A percentile compares a stretch with the other conserved stretches of the same genome.
These are phyloP conservation scores for Pseudois nayaur DNA, from an alignment of 2,113 vertebrate species.

Conservation along the genomic window DNA sequence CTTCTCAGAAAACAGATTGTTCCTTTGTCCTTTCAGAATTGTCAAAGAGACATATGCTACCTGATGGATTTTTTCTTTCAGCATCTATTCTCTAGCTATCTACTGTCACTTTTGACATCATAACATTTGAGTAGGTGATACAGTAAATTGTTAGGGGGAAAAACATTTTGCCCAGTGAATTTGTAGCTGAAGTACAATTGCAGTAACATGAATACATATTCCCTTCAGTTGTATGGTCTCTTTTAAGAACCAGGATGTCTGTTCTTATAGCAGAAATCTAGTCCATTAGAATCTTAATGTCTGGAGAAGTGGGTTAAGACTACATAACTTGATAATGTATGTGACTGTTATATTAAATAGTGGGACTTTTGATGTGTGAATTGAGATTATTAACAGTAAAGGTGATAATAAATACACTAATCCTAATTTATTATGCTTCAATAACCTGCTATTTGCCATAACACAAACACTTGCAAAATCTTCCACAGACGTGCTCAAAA, in stretches of 20 bases:
- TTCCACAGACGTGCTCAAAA: constrained; percentile 15
- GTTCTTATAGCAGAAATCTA: fast-evolving
- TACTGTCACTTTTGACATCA: background rate
- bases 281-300: background rate
- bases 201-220: fast-evolving
- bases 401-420: background rate
- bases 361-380: background rate
- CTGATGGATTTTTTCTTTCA: background rate
- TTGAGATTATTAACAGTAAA: constrained; percentile 24
- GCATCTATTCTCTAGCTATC: background rate
- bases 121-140: background rate
- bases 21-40: background rate
- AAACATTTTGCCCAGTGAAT: background rate
- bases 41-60: background rate
- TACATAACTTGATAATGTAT: background rate
- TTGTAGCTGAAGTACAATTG: background rate
- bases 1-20: background rate
- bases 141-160: background rate
- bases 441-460: background rate
- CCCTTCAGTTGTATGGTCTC: background rate
- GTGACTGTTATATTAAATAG: background rate
- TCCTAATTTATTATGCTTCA: constrained; percentile 18
- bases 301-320: background rate
- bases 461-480: background rate
- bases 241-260: background rate